Conservation (phyloP, 2,888 invertebrate species). For the Drosophila setosimentum region DNA sequence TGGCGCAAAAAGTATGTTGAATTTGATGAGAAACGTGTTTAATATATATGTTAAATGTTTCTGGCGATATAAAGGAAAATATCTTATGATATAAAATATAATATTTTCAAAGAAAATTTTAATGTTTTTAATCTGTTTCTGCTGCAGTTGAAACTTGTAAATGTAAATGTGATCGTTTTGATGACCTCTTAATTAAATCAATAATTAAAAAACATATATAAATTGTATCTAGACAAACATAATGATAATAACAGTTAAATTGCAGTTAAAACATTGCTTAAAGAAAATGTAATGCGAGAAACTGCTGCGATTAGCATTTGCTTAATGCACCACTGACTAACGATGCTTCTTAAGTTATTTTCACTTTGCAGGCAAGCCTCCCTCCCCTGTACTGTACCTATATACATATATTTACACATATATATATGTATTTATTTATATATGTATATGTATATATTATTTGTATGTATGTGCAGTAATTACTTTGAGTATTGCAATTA, state of each 20-base stretch:
- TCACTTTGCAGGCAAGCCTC: constrained; percentile 45
- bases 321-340: constrained; percentile 56
- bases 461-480: constrained; percentile 33
- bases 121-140: background rate
- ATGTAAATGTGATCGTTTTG: background rate
- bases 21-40: background rate
- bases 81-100: background rate
- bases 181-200: background rate
- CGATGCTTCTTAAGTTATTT: constrained; percentile 50
- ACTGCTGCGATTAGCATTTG: constrained; percentile 46
- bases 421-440: background rate
- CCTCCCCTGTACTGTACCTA: background rate
- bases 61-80: background rate
- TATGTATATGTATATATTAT: constrained; percentile 9
- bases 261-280: constrained; percentile 3
- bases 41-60: background rate
- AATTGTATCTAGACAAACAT: background rate
- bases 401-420: background rate
- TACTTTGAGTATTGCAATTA: constrained; percentile 66
- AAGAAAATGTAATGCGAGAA: constrained; percentile 10
- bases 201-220: background rate
- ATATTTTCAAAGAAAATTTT: background rate
- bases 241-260: background rate
- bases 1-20: background rate
- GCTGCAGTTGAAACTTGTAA: background rate